Percentiles rank a stretch among this genome's conserved stretches.
Conservation (phyloP, 2,113 vertebrate genomes). For the Sturnus vulgaris region DNA sequence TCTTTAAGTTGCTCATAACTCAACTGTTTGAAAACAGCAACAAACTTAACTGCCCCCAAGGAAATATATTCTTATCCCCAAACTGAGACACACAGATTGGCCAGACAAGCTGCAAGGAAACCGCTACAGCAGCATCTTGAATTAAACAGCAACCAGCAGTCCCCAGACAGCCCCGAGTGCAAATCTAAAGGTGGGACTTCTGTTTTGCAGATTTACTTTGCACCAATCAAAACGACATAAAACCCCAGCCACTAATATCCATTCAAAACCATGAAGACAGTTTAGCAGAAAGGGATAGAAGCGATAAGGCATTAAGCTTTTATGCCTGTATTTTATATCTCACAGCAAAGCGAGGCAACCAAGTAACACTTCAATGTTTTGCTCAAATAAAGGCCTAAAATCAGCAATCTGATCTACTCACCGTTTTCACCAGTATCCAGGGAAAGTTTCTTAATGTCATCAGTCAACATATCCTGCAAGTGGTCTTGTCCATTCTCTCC, state of each 20-base stretch:
- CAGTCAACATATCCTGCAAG: not conserved
- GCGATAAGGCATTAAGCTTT: constrained; percentile 34
- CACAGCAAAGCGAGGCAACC: not conserved
- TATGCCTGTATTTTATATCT: constrained; percentile 6
- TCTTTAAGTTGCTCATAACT: constrained; percentile 54
- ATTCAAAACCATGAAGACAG: constrained; percentile 23
- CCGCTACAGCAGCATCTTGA: constrained; percentile 29
- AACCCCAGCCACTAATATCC: not conserved
- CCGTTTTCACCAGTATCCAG: constrained; percentile 50
- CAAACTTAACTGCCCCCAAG: constrained; percentile 21
- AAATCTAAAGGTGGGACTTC: constrained; percentile 30
- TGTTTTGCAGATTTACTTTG: constrained; percentile 3
- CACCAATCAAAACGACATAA: constrained; percentile 17
- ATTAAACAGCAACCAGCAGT: not conserved
- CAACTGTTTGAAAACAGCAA: constrained; percentile 46
- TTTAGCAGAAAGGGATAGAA: not conserved
- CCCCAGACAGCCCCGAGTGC: not conserved
- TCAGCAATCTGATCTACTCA: constrained; percentile 52
- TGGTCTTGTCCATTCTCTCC: constrained; percentile 56
- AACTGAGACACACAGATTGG: not conserved
- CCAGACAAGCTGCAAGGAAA: not conserved
- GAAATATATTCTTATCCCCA: constrained; percentile 41
- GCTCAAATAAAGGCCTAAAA: not conserved
- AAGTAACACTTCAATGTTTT: not conserved
- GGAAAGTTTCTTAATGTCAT: constrained; percentile 54